A percentile compares a stretch with the other conserved stretches of the same genome.
Conservation (phyloP, 2,113 vertebrate species). For the Catharus bicknelli region DNA sequence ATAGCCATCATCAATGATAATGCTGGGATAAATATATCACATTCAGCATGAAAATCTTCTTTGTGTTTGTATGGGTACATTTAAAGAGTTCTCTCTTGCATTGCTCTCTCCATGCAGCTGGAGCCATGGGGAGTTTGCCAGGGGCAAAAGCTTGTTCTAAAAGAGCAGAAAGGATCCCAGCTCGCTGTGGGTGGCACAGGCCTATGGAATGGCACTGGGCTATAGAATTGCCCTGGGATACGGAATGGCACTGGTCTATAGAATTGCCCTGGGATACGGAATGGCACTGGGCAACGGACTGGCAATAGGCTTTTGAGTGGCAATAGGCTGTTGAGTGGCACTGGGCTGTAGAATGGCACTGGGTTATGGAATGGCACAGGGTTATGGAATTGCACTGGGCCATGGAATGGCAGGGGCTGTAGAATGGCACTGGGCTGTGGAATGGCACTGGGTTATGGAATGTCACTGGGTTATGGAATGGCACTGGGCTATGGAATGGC, state of each 20-base stretch:
- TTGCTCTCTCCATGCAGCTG: fast-evolving
- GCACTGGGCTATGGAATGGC: fast-evolving
- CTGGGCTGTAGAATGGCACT: fast-evolving
- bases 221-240: fast-evolving
- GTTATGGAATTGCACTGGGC: fast-evolving
- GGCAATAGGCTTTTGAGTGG: fast-evolving
- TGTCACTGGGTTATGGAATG: fast-evolving
- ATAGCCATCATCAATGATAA: background rate
- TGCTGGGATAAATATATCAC: background rate
- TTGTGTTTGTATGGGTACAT: background rate
- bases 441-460: background rate
- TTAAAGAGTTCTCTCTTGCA: background rate
- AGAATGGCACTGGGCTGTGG: fast-evolving
- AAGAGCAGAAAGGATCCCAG: background rate
- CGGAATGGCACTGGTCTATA: fast-evolving
- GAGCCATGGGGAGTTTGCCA: background rate
- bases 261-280: fast-evolving
- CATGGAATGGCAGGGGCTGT: fast-evolving
- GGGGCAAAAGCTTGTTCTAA: background rate
- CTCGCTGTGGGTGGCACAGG: background rate
- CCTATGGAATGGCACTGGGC: background rate
- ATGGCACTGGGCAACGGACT: background rate
- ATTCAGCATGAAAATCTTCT: background rate
- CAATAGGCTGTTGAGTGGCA: background rate
- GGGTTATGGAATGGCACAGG: background rate